These are phyloP conservation scores for Antrozous pallidus DNA, from an alignment of 2,797 vertebrate species.

Conservation along the genomic window DNA sequence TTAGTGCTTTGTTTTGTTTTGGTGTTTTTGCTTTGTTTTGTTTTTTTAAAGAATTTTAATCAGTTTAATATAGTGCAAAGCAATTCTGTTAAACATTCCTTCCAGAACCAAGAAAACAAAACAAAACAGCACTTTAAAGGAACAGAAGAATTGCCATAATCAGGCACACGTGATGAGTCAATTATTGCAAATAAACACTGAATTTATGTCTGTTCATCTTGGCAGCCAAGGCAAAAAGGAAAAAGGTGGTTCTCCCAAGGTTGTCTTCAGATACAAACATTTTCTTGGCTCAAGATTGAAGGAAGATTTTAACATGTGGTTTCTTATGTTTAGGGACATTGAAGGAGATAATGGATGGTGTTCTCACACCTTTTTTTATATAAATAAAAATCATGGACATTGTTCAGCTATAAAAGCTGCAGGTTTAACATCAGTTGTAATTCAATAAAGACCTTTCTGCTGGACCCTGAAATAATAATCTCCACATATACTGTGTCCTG, in stretches of 20 bases:
- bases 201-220: conserved; percentile 59
- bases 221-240: conserved; percentile 45
- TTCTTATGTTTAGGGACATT: conserved; percentile 42
- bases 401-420: conserved; percentile 40
- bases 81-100: conserved; percentile 38
- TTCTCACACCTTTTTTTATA: too few species aligned
- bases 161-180: conserved; percentile 61
- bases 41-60: neutral
- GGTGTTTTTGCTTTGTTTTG: neutral
- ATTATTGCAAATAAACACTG: conserved; percentile 61
- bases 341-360: conserved; percentile 39
- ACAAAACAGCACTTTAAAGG: neutral
- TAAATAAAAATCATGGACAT: too few species aligned
- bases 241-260: conserved; percentile 55
- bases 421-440: conserved; percentile 37
- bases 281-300: conserved; percentile 57
- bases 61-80: neutral
- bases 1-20: neutral
- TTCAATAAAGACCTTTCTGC: conserved; percentile 27
- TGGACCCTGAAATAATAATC: neutral
- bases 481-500: neutral
- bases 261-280: conserved; percentile 44
- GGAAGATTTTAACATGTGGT: conserved; percentile 39
- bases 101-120: conserved; percentile 8
- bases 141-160: conserved; percentile 54